Base-by-base conservation (phyloP, 2,888 invertebrate species). In the Plemyria rubiginata region DNA sequence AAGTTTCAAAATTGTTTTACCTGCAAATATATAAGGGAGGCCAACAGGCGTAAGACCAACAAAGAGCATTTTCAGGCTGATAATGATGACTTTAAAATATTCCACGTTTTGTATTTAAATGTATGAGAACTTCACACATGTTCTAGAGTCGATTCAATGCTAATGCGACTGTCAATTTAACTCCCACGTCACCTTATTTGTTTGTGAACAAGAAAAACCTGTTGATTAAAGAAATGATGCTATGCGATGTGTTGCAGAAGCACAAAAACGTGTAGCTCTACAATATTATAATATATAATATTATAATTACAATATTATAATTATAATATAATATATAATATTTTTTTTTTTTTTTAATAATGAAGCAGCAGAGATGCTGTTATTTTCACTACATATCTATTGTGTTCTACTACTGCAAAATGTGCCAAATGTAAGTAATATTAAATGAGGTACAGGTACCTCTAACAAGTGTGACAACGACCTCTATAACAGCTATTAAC, bases 101-200 rank as follows among this genome's bases (percentile, higher is more conserved):
- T 43, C 15, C 48, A 48, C 48, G 49, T n/a, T 48, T 49, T 28
- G 45, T 45, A 49, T 29, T 49, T 49, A 49, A 49, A 49, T 49
- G 16, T 50, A 48, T 50, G 41, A 50, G 16, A 66, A 73, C 72
- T 68, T 69, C 70, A 74, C 70, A 66, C 62, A 71, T 68, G 67
- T 58, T 50, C 22, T 22, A 22, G 22, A 22, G 58, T 56, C 68
- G 65, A 78, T 77, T 77, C 71, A 77, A 77, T 78, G 76, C 56
- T 74, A 77, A 77, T 79, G 58, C 54, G 52, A 56, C 66, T 53
- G 55, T 41, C 54, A 41, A 54, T 28, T 51, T 9, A 22, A 45
- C 58, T 49, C 56, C 52, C 67, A 65, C 62, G 32, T 64, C 58
- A 54, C 52, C 55, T 60, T 60, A 58, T 64, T 55, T 58, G 38